A percentile compares a stretch with the other conserved stretches of the same genome.
These are phyloP conservation scores for Mamestra brassicae DNA, from an alignment of 2,888 invertebrate genomes.

Conservation along the genomic window DNA sequence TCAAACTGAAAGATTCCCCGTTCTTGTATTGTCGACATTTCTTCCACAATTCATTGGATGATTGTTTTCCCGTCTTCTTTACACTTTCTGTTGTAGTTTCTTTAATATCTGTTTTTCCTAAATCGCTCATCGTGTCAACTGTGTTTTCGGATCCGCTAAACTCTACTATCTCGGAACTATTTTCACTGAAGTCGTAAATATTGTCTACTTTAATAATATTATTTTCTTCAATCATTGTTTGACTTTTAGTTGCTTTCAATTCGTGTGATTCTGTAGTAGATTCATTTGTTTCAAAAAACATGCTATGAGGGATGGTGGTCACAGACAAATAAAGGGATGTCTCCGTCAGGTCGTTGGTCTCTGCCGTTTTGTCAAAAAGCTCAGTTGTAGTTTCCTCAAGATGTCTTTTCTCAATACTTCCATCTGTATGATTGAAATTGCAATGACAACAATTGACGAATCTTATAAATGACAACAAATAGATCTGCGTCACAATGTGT, in stretches of 20 bases:
- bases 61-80: neutral
- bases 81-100: conserved; percentile 10
- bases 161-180: conserved; percentile 18
- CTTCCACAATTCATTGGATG: conserved; percentile 4
- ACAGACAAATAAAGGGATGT: neutral
- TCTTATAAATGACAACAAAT: conserved; percentile 31
- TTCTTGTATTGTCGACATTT: conserved; percentile 60
- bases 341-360: neutral
- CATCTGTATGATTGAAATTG: conserved; percentile 19
- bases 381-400: conserved; percentile 43
- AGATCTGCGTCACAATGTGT: conserved; percentile 10
- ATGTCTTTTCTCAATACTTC: conserved; percentile 30
- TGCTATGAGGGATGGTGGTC: neutral
- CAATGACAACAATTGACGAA: conserved; percentile 37
- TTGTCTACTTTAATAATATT: neutral
- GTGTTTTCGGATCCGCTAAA: neutral
- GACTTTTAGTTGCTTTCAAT: neutral
- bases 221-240: neutral
- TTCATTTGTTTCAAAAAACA: conserved; percentile 19
- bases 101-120: neutral
- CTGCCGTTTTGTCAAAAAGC: conserved; percentile 14
- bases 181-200: conserved; percentile 16
- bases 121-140: conserved; percentile 1
- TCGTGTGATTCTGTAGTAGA: conserved; percentile 2
- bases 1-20: conserved; percentile 52